A percentile compares a stretch with the other conserved stretches of the same genome.
Conservation (phyloP, 2,888 invertebrate genomes). For the Piscicola geometra region DNA sequence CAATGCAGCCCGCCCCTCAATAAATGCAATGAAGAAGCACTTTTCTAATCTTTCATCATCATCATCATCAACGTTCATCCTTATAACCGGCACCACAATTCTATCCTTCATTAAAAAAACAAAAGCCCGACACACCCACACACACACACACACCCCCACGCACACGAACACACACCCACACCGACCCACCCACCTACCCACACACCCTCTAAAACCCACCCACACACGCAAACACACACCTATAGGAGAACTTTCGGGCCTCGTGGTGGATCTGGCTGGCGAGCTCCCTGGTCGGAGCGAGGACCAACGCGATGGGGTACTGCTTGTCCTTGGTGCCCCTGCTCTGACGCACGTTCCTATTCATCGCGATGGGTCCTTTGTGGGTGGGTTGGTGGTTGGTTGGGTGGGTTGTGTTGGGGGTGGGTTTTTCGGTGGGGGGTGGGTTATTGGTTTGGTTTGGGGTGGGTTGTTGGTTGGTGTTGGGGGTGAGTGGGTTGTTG, state of each 20-base stretch:
- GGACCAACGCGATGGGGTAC: conserved; percentile 87
- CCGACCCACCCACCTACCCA: no score
- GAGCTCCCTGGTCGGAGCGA: conserved; percentile 95
- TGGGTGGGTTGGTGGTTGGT: neutral
- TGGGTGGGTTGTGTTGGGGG: neutral
- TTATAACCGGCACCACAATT: no score
- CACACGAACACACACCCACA: no score
- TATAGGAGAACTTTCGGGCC: conserved; percentile 69
- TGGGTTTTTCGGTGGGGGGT: neutral
- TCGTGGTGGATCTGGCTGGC: conserved; percentile 99
- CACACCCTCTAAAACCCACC: no score
- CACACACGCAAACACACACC: no score
- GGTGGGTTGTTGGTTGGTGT: neutral
- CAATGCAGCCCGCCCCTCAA: no score
- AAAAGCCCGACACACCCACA: no score
- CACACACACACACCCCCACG: no score
- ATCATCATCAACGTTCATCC: no score
- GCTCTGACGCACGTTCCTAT: neutral
- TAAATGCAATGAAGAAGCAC: no score
- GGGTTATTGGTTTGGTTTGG: neutral
- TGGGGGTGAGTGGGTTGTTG: neutral
- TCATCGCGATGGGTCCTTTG: neutral
- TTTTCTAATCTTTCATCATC: no score
- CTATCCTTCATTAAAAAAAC: no score
- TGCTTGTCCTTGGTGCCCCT: conserved; percentile 59